Conservation (phyloP, 2,797 vertebrate species). For the Cynodonichthys magdalenae region DNA sequence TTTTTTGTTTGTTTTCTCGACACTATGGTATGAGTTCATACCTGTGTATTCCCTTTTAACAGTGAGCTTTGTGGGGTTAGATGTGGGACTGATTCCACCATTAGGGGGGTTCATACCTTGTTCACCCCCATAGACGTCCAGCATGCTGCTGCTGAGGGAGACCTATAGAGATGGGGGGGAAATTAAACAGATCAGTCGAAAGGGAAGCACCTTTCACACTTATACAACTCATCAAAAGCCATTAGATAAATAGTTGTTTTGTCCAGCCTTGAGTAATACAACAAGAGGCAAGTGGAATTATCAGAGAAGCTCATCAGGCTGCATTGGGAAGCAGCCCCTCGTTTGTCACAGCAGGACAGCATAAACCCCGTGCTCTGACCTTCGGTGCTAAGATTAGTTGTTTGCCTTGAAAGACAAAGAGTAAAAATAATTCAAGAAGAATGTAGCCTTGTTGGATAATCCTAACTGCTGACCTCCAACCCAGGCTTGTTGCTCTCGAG, state of each 20-base stretch:
- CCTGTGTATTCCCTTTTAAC: slow-evolving; percentile 94
- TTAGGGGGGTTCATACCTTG: slow-evolving; percentile 88
- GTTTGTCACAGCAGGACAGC: slow-evolving; percentile 32
- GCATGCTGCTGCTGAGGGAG: slow-evolving; percentile 89
- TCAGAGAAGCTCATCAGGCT: slow-evolving; percentile 22
- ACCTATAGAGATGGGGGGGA: slow-evolving; percentile 52
- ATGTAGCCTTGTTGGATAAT: slow-evolving; percentile 10
- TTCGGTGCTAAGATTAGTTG: background rate
- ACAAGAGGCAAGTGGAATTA: slow-evolving; percentile 10
- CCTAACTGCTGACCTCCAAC: slow-evolving; percentile 35
- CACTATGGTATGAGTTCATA: slow-evolving; percentile 77
- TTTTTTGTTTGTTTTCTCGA: slow-evolving; percentile 28
- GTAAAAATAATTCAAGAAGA: slow-evolving; percentile 21
- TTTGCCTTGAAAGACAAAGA: slow-evolving; percentile 16
- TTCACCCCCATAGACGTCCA: slow-evolving; percentile 92
- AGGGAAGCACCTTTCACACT: slow-evolving; percentile 16
- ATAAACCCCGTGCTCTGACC: slow-evolving; percentile 20
- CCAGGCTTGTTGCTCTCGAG: slow-evolving; percentile 12
- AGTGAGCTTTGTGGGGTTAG: slow-evolving; percentile 87
- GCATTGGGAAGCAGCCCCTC: slow-evolving; percentile 27
- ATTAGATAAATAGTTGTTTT: slow-evolving; percentile 53
- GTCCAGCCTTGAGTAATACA: slow-evolving; percentile 5
- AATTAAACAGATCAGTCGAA: slow-evolving; percentile 24
- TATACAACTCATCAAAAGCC: slow-evolving; percentile 22
- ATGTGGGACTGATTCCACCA: slow-evolving; percentile 87